Conservation (phyloP, 2,888 invertebrate genomes). For the Nebria salina region DNA sequence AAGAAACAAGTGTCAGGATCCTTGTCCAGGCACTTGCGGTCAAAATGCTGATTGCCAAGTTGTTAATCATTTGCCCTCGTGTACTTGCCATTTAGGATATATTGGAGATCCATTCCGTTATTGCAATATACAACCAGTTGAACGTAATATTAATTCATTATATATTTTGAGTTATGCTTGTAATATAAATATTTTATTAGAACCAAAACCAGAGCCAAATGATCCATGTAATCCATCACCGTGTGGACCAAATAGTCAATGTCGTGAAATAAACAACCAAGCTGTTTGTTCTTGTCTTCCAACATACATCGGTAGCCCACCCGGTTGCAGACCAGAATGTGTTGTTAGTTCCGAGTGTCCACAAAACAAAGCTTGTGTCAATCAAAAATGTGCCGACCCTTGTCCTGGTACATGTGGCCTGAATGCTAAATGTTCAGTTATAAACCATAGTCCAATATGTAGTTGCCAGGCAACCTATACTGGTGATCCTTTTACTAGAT, state of each 20-base stretch:
- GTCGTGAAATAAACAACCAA: constrained; percentile 65
- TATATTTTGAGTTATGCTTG: not conserved
- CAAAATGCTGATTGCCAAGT: constrained; percentile 68
- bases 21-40: constrained; percentile 76
- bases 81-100: constrained; percentile 69
- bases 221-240: constrained; percentile 68
- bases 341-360: constrained; percentile 68
- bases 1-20: constrained; percentile 74
- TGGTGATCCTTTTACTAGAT: constrained; percentile 75
- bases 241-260: constrained; percentile 68
- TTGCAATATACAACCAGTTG: constrained; percentile 66
- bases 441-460: constrained; percentile 70
- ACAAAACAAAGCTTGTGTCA: constrained; percentile 67
- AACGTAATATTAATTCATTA: constrained; percentile 23
- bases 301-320: constrained; percentile 68
- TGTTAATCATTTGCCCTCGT: constrained; percentile 67
- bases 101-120: constrained; percentile 78
- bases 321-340: constrained; percentile 69
- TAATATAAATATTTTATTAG: constrained; percentile 47
- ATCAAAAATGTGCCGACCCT: constrained; percentile 71
- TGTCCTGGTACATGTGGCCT: constrained; percentile 68
- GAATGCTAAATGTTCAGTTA: constrained; percentile 67
- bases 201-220: constrained; percentile 52
- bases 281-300: constrained; percentile 69
- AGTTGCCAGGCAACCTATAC: constrained; percentile 65